Percentiles rank a stretch among this genome's conserved stretches.
Evolutionary conservation across 2,113 vertebrate species (phyloP).

Genomic region (Oreochromis aureus): DNA sequence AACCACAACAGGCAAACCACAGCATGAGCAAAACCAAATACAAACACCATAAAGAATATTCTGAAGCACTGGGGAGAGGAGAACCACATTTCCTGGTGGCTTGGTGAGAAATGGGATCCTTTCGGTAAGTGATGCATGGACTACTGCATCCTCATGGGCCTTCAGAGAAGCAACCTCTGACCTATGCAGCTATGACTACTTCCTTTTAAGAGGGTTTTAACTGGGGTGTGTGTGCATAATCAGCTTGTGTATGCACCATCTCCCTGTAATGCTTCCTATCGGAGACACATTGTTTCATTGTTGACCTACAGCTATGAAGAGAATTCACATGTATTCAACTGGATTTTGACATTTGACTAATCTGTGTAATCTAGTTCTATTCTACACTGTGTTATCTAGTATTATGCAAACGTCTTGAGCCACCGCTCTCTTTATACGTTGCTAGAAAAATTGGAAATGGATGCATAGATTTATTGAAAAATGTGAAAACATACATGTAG

Average conservation of each 20-base stretch:
- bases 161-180: constrained; percentile 27
- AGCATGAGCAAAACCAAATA: no score
- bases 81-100: constrained; percentile 21
- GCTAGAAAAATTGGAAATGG: neutral
- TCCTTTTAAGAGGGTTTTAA: constrained; percentile 24
- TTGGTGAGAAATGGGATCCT: constrained; percentile 28
- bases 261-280: neutral
- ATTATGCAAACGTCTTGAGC: neutral
- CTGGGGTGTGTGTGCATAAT: neutral
- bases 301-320: neutral
- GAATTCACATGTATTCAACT: neutral
- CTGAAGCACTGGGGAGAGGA: constrained; percentile 11
- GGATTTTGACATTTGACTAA: neutral
- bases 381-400: neutral
- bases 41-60: no score
- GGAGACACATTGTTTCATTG: neutral
- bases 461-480: neutral
- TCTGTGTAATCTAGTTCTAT: neutral
- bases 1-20: no score
- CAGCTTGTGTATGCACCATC: neutral
- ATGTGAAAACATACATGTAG: neutral
- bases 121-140: constrained; percentile 25
- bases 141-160: constrained; percentile 38
- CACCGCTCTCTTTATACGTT: neutral
- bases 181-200: constrained; percentile 26